Evolutionary conservation across 92 coral and sea anemone species (phyloP), one percentile per base, ranked within the genome.

Genomic region (Porites rus): DNA sequence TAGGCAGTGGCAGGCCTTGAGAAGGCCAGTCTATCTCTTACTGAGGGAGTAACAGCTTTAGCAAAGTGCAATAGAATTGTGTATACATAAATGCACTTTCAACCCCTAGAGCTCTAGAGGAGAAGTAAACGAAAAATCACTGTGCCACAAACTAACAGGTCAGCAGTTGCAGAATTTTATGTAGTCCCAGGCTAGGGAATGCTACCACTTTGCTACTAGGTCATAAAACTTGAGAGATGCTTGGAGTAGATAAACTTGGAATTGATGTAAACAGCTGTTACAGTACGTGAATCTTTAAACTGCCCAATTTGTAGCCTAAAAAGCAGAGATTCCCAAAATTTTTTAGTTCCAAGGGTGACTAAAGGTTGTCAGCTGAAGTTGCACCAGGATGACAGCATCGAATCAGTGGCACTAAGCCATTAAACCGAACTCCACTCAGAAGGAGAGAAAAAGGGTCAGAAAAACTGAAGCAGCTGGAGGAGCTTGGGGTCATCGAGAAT

Each of bases 401-500:
- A 64, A 50, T 74, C 90, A 6, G 75, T 90, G 14, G 90, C 90
- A 17, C 77, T n/a, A n/a, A 88, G 28, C 84, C 84, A n/a, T 22
- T 38, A 16, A 38, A 83, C 56, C 16, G 72, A 74, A 81, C 64
- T 14, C 91, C 91, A 10, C 73, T 65, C 20, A 80, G 82, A 28
- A 50, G 82, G 6, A 4, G 31, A 81, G 87, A 74, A 43, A 86
- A 86, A 78, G 83, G 74, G 78, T 56, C 62, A 43, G 78, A 80
- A 56, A 86, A 86, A 90, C 64, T 86, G 65, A 62, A 84, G 64
- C 72, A 74, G 51, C 77, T 90, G 22, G 87, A 86, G 79, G 74
- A 75, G 67, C 76, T 90, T 16, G 90, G 65, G 65, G 85, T 90
- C 63, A 86, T 86, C 1, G 88, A 90, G 72, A 88, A 88, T 24